Evolutionary conservation across 2,113 vertebrate genomes (phyloP).

Genomic region (Hymenochirus boettgeri): DNA sequence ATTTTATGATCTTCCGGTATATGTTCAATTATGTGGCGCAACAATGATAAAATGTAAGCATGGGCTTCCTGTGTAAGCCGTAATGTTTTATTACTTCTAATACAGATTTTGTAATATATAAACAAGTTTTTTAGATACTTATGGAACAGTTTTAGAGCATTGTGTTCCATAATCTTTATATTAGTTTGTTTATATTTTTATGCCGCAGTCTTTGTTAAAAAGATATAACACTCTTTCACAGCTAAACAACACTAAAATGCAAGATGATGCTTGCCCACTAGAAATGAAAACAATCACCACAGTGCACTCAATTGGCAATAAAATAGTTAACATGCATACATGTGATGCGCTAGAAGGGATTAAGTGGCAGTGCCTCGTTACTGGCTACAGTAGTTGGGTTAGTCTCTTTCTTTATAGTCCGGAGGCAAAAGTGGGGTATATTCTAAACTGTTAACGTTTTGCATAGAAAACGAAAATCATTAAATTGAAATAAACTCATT

Average conservation of each 20-base stretch:
- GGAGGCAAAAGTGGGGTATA: constrained; percentile 16
- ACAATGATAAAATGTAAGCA: no score
- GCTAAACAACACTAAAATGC: not conserved
- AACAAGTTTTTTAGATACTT: no score
- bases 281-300: not conserved
- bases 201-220: not conserved
- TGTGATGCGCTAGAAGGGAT: constrained; percentile 32
- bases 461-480: no score
- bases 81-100: no score
- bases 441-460: constrained; percentile 4
- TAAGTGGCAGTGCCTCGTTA: constrained; percentile 13
- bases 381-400: constrained; percentile 9
- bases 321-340: not conserved
- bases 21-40: no score
- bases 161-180: not conserved
- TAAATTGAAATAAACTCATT: no score
- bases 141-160: no score
- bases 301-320: not conserved
- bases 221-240: not conserved
- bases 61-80: no score
- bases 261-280: not conserved
- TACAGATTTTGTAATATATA: no score
- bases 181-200: not conserved
- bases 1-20: no score
- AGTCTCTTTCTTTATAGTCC: constrained; percentile 22